These are phyloP conservation scores for Euphysa ruthae DNA, from an alignment of 30 jellyfish, hydroid and myxozoan genomes.

Conservation along the genomic window DNA sequence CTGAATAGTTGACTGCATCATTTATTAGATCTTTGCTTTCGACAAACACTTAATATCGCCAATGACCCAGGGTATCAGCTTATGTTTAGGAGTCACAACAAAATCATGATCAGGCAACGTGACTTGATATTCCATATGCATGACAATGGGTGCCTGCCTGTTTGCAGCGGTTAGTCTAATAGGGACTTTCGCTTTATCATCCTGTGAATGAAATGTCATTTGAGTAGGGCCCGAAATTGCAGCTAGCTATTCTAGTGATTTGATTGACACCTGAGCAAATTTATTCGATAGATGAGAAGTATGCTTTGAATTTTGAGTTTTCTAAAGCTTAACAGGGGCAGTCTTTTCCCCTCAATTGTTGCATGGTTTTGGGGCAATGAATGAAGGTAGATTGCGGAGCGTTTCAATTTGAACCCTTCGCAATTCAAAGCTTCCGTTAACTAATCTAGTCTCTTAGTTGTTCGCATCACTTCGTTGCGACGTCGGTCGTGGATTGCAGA, in stretches of 20 bases:
- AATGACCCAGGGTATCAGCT: no score
- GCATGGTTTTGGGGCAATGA: background rate
- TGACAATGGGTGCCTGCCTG: slow-evolving; percentile 43
- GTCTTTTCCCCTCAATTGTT: background rate
- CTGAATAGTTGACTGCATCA: no score
- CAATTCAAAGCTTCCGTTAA: slow-evolving; percentile 44
- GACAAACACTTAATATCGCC: no score
- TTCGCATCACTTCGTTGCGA: slow-evolving; percentile 48
- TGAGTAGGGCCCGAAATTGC: no score
- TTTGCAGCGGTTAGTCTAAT: slow-evolving; percentile 47
- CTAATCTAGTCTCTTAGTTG: slow-evolving; percentile 38
- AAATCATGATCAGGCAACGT: no score
- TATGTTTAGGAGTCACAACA: no score
- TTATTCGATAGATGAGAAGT: background rate
- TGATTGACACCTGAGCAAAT: background rate
- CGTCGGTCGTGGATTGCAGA: slow-evolving; percentile 53
- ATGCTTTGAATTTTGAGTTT: background rate
- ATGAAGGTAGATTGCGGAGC: slow-evolving; percentile 33
- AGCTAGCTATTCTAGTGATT: slow-evolving; percentile 23
- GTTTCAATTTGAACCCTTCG: slow-evolving; percentile 45
- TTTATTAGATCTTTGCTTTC: no score
- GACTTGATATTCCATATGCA: no score
- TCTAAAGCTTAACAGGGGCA: background rate
- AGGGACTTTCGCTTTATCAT: slow-evolving; percentile 51
- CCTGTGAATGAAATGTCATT: slow-evolving; percentile 38